Percentiles rank a stretch among this genome's conserved stretches.
phyloP scores from a whole-genome alignment of 2,888 invertebrate genomes.

The Mesorhabditis belari region DNA sequence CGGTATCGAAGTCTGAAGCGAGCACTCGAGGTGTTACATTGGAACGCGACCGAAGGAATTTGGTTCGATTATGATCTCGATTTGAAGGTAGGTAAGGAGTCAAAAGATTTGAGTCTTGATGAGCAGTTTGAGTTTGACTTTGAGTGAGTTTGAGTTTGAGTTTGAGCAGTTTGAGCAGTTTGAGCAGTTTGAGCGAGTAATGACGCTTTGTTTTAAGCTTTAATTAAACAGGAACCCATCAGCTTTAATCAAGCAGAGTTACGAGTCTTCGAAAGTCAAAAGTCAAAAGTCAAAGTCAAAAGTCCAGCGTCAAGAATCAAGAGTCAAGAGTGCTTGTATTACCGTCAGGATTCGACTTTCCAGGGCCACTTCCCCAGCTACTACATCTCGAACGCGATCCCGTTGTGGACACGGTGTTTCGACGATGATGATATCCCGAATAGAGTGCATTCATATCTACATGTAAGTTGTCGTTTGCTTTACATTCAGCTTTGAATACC shows the following conservation, averaged over 20 bases:
- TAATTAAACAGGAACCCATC: no score
- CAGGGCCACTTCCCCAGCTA: slow-evolving; percentile 45
- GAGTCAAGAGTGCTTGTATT: not conserved
- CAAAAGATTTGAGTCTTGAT: not conserved
- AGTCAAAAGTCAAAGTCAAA: not conserved
- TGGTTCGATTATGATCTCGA: slow-evolving; percentile 55
- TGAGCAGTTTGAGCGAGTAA: no score
- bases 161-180: no score
- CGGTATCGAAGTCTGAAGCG: slow-evolving; percentile 47
- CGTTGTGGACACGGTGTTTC: slow-evolving; percentile 54
- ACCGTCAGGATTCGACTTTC: not conserved
- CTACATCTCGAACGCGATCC: slow-evolving; percentile 55
- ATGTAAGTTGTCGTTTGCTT: slow-evolving; percentile 29
- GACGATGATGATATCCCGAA: slow-evolving; percentile 49
- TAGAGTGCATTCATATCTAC: slow-evolving; percentile 48
- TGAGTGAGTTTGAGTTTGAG: not conserved
- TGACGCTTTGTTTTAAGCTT: no score
- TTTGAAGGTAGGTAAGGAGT: slow-evolving; percentile 14
- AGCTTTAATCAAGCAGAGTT: no score
- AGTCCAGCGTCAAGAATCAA: not conserved
- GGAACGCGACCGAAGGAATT: slow-evolving; percentile 69
- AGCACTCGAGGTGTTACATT: slow-evolving; percentile 68
- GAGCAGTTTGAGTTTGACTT: not conserved
- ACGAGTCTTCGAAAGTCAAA: no score
- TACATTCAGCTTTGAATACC: not conserved